These are phyloP conservation scores for Lamprologus callipterus DNA, from an alignment of 2,113 vertebrate genomes.

Conservation along the genomic window DNA sequence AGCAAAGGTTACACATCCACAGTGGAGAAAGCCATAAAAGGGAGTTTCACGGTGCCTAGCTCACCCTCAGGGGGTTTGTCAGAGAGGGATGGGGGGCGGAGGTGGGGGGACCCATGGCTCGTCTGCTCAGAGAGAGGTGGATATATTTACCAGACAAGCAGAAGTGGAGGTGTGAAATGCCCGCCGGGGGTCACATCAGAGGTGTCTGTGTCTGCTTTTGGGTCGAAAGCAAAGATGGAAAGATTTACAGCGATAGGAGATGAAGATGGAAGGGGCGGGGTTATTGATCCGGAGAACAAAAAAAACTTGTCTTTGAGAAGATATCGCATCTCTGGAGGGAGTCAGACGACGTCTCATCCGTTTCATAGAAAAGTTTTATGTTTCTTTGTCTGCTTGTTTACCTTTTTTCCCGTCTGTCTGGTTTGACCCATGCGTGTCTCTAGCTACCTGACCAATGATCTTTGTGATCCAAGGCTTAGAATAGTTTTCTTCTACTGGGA, in stretches of 20 bases:
- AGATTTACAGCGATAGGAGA: background rate
- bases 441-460: background rate
- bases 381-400: background rate
- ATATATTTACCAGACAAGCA: conserved; percentile 42
- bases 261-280: conserved; percentile 2
- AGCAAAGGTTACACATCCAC: conserved; percentile 38
- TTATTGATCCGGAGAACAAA: conserved; percentile 34
- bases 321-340: background rate
- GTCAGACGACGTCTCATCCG: background rate
- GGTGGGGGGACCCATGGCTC: background rate
- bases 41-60: conserved; percentile 19
- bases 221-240: conserved; percentile 21
- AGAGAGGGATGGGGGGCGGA: background rate
- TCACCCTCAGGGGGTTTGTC: conserved; percentile 13
- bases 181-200: conserved; percentile 32
- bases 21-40: conserved; percentile 7
- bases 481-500: background rate
- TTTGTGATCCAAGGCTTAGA: background rate
- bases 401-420: background rate
- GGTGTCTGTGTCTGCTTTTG: conserved; percentile 15
- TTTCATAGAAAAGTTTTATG: background rate
- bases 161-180: conserved; percentile 43
- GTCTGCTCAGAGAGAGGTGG: conserved; percentile 20
- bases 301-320: conserved; percentile 16
- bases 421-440: background rate